Conservation (phyloP, 2,888 invertebrate species). For the Orgyia antiqua region DNA sequence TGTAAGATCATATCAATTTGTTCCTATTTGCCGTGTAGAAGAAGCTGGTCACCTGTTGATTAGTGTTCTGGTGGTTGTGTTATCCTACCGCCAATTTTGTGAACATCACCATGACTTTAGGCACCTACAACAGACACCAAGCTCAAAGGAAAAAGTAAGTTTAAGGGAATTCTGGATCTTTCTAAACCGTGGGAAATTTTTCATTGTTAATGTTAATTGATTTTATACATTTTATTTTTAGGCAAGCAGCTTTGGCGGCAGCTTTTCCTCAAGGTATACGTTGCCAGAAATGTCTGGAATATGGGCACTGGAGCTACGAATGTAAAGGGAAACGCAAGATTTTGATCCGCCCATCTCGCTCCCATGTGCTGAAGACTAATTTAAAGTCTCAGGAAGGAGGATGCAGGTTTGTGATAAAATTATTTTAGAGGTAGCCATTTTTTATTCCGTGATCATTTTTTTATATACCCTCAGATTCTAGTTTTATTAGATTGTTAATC, state of each 20-base stretch:
- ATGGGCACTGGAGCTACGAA: conserved; percentile 97
- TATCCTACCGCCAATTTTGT: too few species aligned
- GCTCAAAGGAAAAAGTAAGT: conserved; percentile 63
- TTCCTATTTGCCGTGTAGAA: too few species aligned
- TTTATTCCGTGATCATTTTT: too few species aligned
- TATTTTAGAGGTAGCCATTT: too few species aligned
- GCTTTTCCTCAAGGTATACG: conserved; percentile 86
- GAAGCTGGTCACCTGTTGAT: too few species aligned
- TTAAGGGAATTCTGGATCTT: too few species aligned
- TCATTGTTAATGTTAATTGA: conserved; percentile 3
- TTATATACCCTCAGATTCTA: too few species aligned
- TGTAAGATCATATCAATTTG: conserved; percentile 11
- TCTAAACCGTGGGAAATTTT: background rate
- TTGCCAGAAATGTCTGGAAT: conserved; percentile 95
- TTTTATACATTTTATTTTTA: conserved; percentile 24
- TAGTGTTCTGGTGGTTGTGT: too few species aligned
- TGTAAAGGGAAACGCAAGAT: conserved; percentile 94
- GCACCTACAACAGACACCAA: conserved; percentile 70
- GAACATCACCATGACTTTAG: conserved; percentile 72
- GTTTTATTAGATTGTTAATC: too few species aligned
- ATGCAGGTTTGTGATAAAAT: conserved; percentile 45
- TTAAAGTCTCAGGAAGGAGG: conserved; percentile 58
- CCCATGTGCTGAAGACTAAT: conserved; percentile 85
- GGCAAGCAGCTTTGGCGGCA: conserved; percentile 79
- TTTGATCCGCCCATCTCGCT: conserved; percentile 89